phyloP scores from a whole-genome alignment of 2,888 invertebrate species.

The Microplitis manilae region DNA sequence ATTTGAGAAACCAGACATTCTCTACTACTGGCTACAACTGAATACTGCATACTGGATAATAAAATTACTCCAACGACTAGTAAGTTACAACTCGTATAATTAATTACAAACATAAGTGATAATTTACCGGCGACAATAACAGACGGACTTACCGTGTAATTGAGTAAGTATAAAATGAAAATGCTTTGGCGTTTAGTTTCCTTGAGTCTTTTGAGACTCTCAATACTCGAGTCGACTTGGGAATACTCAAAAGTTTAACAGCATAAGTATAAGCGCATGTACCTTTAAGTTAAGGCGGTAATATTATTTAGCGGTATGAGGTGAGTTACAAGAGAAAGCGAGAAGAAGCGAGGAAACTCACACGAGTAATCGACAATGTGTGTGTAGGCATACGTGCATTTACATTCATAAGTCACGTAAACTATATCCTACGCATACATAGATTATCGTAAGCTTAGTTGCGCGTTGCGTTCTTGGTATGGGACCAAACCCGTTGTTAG shows the following conservation, averaged over 20 bases:
- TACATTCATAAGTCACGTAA: slow-evolving; percentile 43
- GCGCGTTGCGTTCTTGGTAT: slow-evolving; percentile 24
- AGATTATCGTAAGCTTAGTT: slow-evolving; percentile 37
- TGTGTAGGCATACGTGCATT: slow-evolving; percentile 8
- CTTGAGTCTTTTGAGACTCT: too few species aligned
- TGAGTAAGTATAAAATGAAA: slow-evolving; percentile 41
- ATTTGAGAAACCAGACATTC: too few species aligned
- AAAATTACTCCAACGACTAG: neutral
- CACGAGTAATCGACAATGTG: slow-evolving; percentile 5
- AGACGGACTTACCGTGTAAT: slow-evolving; percentile 39
- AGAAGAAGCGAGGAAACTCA: slow-evolving; percentile 27
- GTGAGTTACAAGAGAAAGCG: slow-evolving; percentile 12
- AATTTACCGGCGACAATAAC: slow-evolving; percentile 40
- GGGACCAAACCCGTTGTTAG: slow-evolving; percentile 27
- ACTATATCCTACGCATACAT: slow-evolving; percentile 39
- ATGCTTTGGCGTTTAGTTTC: neutral
- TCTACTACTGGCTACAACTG: too few species aligned
- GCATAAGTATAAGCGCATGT: too few species aligned
- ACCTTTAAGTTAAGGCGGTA: too few species aligned
- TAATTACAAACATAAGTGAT: slow-evolving; percentile 36
- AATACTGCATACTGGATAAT: neutral
- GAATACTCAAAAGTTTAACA: too few species aligned
- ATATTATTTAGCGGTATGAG: neutral
- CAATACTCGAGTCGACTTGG: too few species aligned
- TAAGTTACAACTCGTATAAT: slow-evolving; percentile 14